Base-by-base conservation (phyloP, 2,797 vertebrate genomes). In the Erpetoichthys calabaricus region DNA sequence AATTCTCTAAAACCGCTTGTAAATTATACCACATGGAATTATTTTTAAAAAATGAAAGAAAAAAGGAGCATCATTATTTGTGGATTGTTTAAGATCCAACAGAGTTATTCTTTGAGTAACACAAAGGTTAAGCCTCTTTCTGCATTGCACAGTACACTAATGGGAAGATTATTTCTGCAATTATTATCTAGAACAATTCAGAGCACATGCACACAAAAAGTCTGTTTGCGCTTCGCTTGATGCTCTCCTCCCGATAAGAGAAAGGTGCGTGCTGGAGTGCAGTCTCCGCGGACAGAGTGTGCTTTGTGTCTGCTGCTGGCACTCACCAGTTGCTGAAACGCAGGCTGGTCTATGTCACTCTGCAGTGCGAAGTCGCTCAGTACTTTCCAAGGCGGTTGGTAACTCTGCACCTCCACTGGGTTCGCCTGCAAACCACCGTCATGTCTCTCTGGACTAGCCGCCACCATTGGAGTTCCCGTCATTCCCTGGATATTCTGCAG, bases 401-500 rank as follows among this genome's bases (percentile, higher is more conserved):
- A 96, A 81, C 89, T 95, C 74, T 94, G 92, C 70, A 96, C 92
- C 74, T 96, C 92, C 76, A 96, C 92, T 4, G 90, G 86, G 81
- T 94, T 95, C 25, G 87, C 91, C 74, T 94, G 91, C 59, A 96
- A 81, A 73, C 91, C 92, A 49, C 91, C 90, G 9, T 96, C 92
- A 8, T 95, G 92, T 67, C 90, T 85, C 79, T 95, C 92, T 3
- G 92, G 92, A 73, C 92, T 96, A 59, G 91, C 87, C 51, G 92
- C 92, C 73, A 95, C 92, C 92, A 96, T 93, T 41, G 92, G 92
- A 63, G 92, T 96, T 64, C 92, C 92, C 62, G 92, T 95, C 92
- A 96, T 89, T 61, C 92, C 92, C 66, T 95, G 92, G 78, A 96
- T 94, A 75, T 96, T 96, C 92, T 96, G 83, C 59, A 76, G 79